Base-by-base conservation (phyloP, 2,888 invertebrate genomes). In the Clunio marinus region DNA sequence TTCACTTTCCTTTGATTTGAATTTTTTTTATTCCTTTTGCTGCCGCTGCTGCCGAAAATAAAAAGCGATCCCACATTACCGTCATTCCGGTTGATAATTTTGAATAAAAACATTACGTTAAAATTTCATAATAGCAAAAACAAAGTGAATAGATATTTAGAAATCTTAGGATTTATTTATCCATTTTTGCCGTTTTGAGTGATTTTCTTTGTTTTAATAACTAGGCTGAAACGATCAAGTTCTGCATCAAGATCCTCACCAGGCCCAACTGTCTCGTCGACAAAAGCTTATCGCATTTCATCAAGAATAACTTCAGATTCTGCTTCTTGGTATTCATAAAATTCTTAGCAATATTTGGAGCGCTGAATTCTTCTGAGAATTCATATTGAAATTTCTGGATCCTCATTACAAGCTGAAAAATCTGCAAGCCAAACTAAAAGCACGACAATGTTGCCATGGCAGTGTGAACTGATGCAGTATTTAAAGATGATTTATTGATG, bases 401-500 rank as follows among this genome's bases (percentile, higher is more conserved):
- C 22, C 37, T 8, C 8, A 69, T 72, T 7, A 70, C 69, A 46
- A 0, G 71, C 70, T 0, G 74, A 73, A 70, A 78, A 75, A 27
- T 76, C 75, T 72, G 75, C 74, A 1, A 78, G 73, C 70, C 75
- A 78, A 15, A 75, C 75, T 0, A 79, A 71, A 22, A 79, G 66
- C 13, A 76, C 72, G 8, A 79, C 73, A 0, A 76, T 74, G 72
- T 77, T 76, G 2, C 75, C 75, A 63, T 77, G 76, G 0, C 78
- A 76, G 66, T 77, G 77, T 24, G 76, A 0, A 77, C 76, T 55
- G 75, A 77, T 0, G 78, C 78, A 2, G 79, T 78, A 71, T 77
- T 76, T 5, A 79, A 70, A 75, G 77, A 78, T 0, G 78, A 79
- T 69, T 79, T 79, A 59, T 75, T 77, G 20, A 78, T 70, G 2